These are phyloP conservation scores for Petromus typicus DNA, from an alignment of 2,113 vertebrate genomes.

Conservation along the genomic window DNA sequence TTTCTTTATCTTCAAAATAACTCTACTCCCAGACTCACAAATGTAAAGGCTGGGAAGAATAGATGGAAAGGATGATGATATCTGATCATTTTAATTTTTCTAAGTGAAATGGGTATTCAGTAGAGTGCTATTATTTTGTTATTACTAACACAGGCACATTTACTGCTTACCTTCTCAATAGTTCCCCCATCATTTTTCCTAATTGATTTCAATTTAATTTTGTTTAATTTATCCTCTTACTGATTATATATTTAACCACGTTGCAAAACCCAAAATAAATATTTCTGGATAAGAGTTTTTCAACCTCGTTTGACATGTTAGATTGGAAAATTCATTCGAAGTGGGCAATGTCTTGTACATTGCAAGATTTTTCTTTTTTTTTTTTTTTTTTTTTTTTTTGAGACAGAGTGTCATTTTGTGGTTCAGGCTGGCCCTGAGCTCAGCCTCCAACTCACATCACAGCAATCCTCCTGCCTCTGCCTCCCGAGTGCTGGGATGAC, in stretches of 20 bases:
- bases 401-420: too few species aligned
- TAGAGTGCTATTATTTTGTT: constrained; percentile 17
- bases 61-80: neutral
- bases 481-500: too few species aligned
- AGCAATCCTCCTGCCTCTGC: too few species aligned
- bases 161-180: constrained; percentile 11
- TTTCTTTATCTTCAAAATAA: constrained; percentile 62
- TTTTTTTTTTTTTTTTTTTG: too few species aligned
- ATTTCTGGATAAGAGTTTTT: constrained; percentile 6
- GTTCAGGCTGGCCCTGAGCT: too few species aligned
- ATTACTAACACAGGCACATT: constrained; percentile 1
- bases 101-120: constrained; percentile 32
- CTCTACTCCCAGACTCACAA: neutral
- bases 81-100: constrained; percentile 42
- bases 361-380: neutral
- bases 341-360: neutral
- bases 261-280: neutral
- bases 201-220: constrained; percentile 54
- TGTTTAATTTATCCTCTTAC: constrained; percentile 34
- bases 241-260: neutral
- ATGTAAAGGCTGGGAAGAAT: neutral
- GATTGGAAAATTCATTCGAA: neutral
- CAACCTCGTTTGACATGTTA: neutral
- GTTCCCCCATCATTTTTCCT: neutral
- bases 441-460: too few species aligned